Evolutionary conservation across 1,140 invertebrate genomes (phyloP), one percentile per base, ranked within the genome.

Genomic region (Leptoteleia sp.): DNA sequence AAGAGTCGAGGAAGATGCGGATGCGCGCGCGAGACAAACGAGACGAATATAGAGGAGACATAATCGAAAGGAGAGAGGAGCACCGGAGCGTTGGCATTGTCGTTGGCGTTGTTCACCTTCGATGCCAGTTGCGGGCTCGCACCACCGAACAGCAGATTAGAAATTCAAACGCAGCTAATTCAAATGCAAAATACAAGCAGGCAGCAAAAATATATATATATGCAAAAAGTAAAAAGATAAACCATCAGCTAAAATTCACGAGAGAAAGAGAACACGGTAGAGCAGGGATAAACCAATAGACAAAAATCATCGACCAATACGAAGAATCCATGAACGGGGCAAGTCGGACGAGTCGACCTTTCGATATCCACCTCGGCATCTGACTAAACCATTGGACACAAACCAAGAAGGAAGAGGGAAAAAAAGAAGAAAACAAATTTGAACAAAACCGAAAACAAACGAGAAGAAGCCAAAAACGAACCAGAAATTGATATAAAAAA

Each of bases 21-120:
- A 79, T 64, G 57, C 50, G 68, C 75, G 70, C 76, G 75, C 72
- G 76, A 77, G 70, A 71, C 73, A 70, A 70, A 68, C 65, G 48
- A 76, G 48, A 73, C 50, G 47, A 62, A 61, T 48, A 48, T 59
- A 71, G 47, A 42, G 27, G 48, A 35, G 48, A 71, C 43, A 31
- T 11, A 61, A 59, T 35, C 43, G 47, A 59, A 27, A 3, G 22
- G 22, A 3, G 22, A 3, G 22, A 62, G 43, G 25, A 71, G 43
- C 55, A 59, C 27, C 27, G 42, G 7, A 78, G 17, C 54, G 43
- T 35, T 22, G 57, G 48, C 48, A 64, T 57, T 19, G 40, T 54
- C 43, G 27, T 25, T 42, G 31, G 35, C 31, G 55, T 48, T 35
- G 42, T 57, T 31, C 13, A 61, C 15, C 48, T 22, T 40, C 15